phyloP scores from a whole-genome alignment of 2,888 invertebrate species.

The Augochlorella aurata region DNA sequence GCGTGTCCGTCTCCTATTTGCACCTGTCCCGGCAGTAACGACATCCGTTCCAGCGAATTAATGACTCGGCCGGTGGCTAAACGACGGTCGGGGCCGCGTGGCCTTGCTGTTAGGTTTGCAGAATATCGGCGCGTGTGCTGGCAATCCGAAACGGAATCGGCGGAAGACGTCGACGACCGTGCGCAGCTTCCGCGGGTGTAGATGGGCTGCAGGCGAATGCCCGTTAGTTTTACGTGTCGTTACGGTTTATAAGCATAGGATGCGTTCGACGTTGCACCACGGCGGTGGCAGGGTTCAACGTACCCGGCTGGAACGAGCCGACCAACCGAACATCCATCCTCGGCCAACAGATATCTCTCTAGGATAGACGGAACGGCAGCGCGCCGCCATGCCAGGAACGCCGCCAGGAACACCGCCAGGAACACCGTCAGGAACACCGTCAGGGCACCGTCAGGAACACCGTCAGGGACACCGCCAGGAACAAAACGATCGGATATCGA shows the following conservation, averaged over 20 bases:
- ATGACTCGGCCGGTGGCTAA: no score
- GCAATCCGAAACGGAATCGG: no score
- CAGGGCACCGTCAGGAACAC: no score
- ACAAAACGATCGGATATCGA: slow-evolving; percentile 66
- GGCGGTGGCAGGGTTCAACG: slow-evolving; percentile 72
- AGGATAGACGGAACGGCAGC: slow-evolving; percentile 56
- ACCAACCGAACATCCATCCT: slow-evolving; percentile 69
- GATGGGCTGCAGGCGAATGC: slow-evolving; percentile 64
- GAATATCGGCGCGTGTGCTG: no score
- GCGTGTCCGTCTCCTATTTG: no score
- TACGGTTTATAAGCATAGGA: slow-evolving; percentile 79
- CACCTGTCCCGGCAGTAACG: no score
- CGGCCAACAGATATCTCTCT: slow-evolving; percentile 65
- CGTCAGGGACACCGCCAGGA: neutral
- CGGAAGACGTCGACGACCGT: no score
- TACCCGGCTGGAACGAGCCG: slow-evolving; percentile 64
- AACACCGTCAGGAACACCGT: no score
- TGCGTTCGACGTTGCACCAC: slow-evolving; percentile 72
- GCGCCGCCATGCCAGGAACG: no score
- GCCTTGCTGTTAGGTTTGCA: no score
- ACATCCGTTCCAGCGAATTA: no score
- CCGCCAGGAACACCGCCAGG: neutral
- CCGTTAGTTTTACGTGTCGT: slow-evolving; percentile 79
- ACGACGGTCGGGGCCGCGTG: no score
- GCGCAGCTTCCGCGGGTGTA: slow-evolving; percentile 64